Evolutionary conservation across 2,888 invertebrate species (phyloP).

Genomic region (Cheilosia scutellata): DNA sequence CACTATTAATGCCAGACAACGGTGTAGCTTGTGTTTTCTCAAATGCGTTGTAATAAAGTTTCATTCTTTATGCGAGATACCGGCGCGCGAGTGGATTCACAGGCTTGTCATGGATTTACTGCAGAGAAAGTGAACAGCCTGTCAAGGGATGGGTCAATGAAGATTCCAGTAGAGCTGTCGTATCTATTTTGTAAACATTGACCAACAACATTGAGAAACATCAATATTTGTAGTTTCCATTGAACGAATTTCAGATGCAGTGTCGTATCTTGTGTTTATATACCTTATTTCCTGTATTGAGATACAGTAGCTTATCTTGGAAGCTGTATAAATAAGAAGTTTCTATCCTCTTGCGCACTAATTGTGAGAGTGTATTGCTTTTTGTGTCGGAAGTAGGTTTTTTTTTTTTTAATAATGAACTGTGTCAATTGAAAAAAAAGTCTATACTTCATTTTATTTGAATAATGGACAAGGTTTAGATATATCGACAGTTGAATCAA

Average conservation of each 20-base stretch:
- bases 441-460: no score
- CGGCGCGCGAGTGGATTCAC: slow-evolving; percentile 3
- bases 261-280: not conserved
- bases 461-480: no score
- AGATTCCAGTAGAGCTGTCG: slow-evolving; percentile 4
- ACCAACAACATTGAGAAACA: not conserved
- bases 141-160: slow-evolving; percentile 16
- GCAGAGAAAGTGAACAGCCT: slow-evolving; percentile 44
- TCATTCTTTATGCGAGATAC: slow-evolving; percentile 12
- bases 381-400: no score
- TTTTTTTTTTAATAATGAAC: no score
- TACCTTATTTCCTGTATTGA: no score
- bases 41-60: slow-evolving; percentile 47
- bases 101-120: slow-evolving; percentile 47
- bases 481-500: no score
- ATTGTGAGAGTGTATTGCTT: no score
- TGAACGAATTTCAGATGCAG: not conserved
- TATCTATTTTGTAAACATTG: slow-evolving; percentile 19
- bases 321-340: no score
- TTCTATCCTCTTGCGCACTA: no score
- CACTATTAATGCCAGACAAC: slow-evolving; percentile 3
- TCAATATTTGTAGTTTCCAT: slow-evolving; percentile 2
- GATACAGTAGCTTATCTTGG: no score
- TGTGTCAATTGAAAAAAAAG: no score
- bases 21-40: slow-evolving; percentile 28